Base-by-base conservation (phyloP, 1,140 invertebrate genomes). In the Drosophila repletoides region DNA sequence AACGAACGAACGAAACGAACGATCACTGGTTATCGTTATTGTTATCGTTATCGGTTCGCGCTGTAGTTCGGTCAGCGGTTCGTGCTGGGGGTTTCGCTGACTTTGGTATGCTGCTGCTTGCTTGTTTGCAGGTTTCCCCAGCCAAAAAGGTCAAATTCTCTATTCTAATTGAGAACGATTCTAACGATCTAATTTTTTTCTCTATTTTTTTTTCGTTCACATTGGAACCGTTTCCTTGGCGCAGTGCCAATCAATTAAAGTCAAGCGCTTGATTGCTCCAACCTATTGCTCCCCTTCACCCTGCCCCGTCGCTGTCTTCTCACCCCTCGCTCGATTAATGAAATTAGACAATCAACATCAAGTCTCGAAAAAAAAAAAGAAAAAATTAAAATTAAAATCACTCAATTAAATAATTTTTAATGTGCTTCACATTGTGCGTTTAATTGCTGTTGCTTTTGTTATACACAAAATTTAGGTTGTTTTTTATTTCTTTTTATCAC, bases 351-450 rank as follows among this genome's bases (percentile, higher is more conserved):
- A 84, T 84, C 80, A 84, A 76, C 74, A 48, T 68, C 49, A 38
- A 60, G 68, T 48, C 26, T 26, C 14, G 51, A 19, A 29, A 12
- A 31, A 58, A 67, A 68, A 63, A 75, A 12, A 34, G 41, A 41
- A 43, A 58, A 12, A 38, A 53, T 53, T 36, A 67, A 74, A 83
- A 79, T 84, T 84, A 83, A 83, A 83, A 83, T 79, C 74, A 84
- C 80, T 84, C 75, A 84, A 84, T 84, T 86, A 84, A 84, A 84
- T 84, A 84, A 84, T 83, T 83, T 84, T 83, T 84, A 83, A 79
- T 83, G 77, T 67, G 72, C 46, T 41, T 49, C 49, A n/a, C n/a
- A 33, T 53, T 65, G 60, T 65, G 67, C 67, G 52, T 70, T 60
- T 71, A 67, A 67, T 67, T 71, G 55, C 36, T 67, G 40, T 19